Percentiles rank a stretch among this genome's conserved stretches.
These are phyloP conservation scores for Jacana jacana DNA, from an alignment of 2,113 vertebrate genomes.

Conservation along the genomic window DNA sequence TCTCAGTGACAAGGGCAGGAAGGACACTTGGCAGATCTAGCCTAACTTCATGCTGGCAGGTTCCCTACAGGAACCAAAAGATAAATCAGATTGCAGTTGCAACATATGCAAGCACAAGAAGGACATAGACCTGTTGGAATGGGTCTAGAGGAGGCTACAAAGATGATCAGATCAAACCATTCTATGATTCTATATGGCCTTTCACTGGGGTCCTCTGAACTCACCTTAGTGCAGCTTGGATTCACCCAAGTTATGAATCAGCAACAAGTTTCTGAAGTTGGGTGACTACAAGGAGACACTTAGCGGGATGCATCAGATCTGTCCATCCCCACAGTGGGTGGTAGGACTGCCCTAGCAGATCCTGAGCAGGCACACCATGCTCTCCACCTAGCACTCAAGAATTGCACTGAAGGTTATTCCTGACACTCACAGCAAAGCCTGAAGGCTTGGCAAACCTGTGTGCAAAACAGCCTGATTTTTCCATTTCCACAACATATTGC, in stretches of 20 bases:
- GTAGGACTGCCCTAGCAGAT: no score
- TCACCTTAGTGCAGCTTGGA: no score
- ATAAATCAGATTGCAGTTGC: background rate
- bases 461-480: background rate
- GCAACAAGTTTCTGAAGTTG: no score
- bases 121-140: no score
- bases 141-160: no score
- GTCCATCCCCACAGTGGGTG: no score
- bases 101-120: background rate
- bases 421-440: background rate
- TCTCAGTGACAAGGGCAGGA: background rate
- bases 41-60: background rate
- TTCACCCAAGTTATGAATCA: no score
- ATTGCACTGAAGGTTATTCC: background rate
- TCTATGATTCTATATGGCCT: no score
- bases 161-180: no score
- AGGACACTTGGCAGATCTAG: background rate
- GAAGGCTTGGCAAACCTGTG: background rate
- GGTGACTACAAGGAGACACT: no score
- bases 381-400: background rate
- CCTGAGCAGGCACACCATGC: background rate
- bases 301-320: no score
- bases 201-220: no score
- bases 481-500: background rate
- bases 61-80: background rate